These are phyloP conservation scores for Pelodiscus sinensis DNA, from an alignment of 2,113 vertebrate species.

Conservation along the genomic window DNA sequence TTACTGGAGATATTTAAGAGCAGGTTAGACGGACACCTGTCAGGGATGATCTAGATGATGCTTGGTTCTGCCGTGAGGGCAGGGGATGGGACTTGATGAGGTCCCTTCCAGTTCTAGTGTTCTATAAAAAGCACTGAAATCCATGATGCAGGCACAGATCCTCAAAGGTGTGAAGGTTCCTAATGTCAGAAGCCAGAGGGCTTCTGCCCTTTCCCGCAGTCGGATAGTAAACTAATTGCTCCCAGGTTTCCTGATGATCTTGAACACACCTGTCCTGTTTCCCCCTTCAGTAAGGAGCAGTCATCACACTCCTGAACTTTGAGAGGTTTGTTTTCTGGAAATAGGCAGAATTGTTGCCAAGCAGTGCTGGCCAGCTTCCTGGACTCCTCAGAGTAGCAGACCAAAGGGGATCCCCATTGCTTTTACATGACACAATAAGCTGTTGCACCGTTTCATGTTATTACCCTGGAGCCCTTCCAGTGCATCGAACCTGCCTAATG, in stretches of 20 bases:
- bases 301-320: not conserved
- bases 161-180: not conserved
- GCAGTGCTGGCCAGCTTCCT: not conserved
- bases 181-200: not conserved
- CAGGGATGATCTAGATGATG: no score
- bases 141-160: not conserved
- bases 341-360: not conserved
- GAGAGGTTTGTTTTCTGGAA: slow-evolving; percentile 28
- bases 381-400: not conserved
- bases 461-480: not conserved
- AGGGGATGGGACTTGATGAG: no score
- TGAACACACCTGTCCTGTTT: slow-evolving; percentile 41
- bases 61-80: no score
- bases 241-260: slow-evolving; percentile 58
- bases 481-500: slow-evolving; percentile 4
- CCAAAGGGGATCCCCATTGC: not conserved
- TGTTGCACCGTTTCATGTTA: not conserved
- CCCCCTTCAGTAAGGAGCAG: slow-evolving; percentile 52
- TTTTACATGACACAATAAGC: not conserved
- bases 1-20: no score
- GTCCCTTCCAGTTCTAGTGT: no score
- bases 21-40: no score
- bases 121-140: not conserved
- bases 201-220: slow-evolving; percentile 39
- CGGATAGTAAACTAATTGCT: slow-evolving; percentile 57